Evolutionary conservation across 2,888 invertebrate genomes (phyloP), one percentile per base, ranked within the genome.

Genomic region (Thymelicus acteon): DNA sequence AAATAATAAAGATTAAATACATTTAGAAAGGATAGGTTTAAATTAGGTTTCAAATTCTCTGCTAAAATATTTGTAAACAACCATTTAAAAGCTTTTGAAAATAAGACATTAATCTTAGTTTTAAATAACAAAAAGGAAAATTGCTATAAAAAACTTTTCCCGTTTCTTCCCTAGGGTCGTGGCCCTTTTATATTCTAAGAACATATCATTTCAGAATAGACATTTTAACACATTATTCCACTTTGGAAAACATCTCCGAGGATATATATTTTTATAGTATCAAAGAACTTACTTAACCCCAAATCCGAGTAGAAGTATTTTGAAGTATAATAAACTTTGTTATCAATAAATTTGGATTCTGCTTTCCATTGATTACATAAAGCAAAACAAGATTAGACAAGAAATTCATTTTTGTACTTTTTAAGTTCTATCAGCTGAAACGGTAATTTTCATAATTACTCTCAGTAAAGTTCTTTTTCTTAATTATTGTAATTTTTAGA

Each of bases 41-140:
- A 12, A 44, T 44, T 4, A 12, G 12, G 44, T 44, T 12, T 44
- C 12, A 12, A 44, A 44, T 44, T 44, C 12, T 12, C 12, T n/a
- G 19, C 19, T 12, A 52, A 52, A 8, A 49, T 15, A n/a, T 49
- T 49, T 49, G 2, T 0, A n/a, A 49, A 0, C 7, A 52, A 52
- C 0, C 7, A 39, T 15, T 19, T 40, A 57, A 65, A 57, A 47
- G 47, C 44, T 48, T 48, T 37, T 44, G 31, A 31, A 66, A 65
- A 58, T 57, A 24, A 66, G 58, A 54, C 58, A 66, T 66, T 58
- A 31, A 66, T 66, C 66, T 58, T 58, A 58, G 58, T 58, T 66
- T 58, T 37, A 58, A 66, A 66, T 47, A 66, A 62, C 62, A 49
- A 62, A 58, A 58, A 66, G 44, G 66, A 13, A 66, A 58, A 58